Evolutionary conservation across 1,140 invertebrate genomes (phyloP).

Genomic region (Paraescarpia echinospica): DNA sequence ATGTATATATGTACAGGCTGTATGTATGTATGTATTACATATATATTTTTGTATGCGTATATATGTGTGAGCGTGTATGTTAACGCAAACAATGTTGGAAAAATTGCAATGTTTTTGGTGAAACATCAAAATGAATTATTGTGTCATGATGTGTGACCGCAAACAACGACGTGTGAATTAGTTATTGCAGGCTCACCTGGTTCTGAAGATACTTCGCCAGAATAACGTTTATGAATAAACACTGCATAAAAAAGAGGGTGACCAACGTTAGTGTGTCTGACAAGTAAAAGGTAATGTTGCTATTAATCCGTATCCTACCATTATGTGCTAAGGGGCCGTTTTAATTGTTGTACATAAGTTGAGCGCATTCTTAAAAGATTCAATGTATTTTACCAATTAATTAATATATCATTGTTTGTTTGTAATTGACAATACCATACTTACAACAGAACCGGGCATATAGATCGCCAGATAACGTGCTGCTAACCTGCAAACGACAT

Average conservation of each 20-base stretch:
- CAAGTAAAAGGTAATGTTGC: background rate
- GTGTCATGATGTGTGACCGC: background rate
- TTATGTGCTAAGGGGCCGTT: background rate
- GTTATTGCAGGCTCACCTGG: background rate
- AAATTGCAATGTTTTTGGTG: background rate
- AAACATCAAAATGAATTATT: background rate
- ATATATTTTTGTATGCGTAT: too few species aligned
- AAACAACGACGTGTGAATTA: background rate
- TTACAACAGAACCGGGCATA: slow-evolving; percentile 26
- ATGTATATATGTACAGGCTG: too few species aligned
- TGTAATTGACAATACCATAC: background rate
- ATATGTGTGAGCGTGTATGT: too few species aligned
- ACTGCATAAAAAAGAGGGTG: background rate
- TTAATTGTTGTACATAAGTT: too few species aligned
- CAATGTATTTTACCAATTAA: too few species aligned
- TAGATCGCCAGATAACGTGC: slow-evolving; percentile 20
- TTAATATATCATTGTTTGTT: too few species aligned
- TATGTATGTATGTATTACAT: too few species aligned
- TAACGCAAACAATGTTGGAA: too few species aligned
- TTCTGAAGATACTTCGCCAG: background rate
- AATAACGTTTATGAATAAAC: background rate
- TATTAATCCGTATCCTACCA: background rate
- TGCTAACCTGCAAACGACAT: background rate
- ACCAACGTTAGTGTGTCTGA: background rate
- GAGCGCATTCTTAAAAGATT: too few species aligned